Evolutionary conservation across 2,888 invertebrate genomes (phyloP).

Genomic region (Lasioglossum oenotherae): DNA sequence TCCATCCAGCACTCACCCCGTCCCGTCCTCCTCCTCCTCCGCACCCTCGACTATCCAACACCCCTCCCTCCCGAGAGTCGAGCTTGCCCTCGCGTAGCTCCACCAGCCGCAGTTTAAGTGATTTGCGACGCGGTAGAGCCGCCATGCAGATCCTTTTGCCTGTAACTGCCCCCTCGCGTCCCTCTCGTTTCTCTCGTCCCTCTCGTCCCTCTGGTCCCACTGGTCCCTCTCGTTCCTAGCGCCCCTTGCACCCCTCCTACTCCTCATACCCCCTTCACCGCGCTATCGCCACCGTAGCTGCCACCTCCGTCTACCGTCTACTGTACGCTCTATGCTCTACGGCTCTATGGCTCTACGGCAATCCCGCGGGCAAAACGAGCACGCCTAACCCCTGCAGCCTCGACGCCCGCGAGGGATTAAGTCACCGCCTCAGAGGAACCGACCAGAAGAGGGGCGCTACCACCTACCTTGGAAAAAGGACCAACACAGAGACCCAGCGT

Average conservation of each 20-base stretch:
- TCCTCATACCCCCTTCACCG: not conserved
- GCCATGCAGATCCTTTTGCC: conserved; percentile 84
- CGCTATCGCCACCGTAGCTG: conserved; percentile 30
- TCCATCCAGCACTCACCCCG: conserved; percentile 78
- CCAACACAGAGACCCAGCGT: not conserved
- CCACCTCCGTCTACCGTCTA: conserved; percentile 58
- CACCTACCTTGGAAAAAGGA: not conserved
- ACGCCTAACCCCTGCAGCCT: conserved; percentile 76
- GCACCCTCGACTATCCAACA: conserved; percentile 73
- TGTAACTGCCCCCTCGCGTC: conserved; percentile 74
- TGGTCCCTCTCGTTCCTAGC: not conserved
- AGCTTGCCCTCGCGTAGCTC: conserved; percentile 79
- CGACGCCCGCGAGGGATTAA: conserved; percentile 80
- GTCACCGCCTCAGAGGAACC: conserved; percentile 52
- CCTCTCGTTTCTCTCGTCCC: conserved; percentile 28
- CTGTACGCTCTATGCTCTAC: conserved; percentile 40
- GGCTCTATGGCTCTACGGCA: conserved; percentile 55
- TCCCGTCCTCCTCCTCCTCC: conserved; percentile 64
- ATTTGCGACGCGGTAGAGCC: conserved; percentile 84
- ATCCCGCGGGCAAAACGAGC: conserved; percentile 74
- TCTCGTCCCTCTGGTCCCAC: conserved; percentile 4
- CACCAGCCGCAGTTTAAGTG: conserved; percentile 84
- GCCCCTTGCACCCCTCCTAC: not conserved
- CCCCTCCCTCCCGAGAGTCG: conserved; percentile 64
- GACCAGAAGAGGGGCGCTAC: not conserved